Percentiles rank a stretch among this genome's conserved stretches.
These are phyloP conservation scores for Leptonema lineaticorne DNA, from an alignment of 1,140 invertebrate genomes.

Conservation along the genomic window DNA sequence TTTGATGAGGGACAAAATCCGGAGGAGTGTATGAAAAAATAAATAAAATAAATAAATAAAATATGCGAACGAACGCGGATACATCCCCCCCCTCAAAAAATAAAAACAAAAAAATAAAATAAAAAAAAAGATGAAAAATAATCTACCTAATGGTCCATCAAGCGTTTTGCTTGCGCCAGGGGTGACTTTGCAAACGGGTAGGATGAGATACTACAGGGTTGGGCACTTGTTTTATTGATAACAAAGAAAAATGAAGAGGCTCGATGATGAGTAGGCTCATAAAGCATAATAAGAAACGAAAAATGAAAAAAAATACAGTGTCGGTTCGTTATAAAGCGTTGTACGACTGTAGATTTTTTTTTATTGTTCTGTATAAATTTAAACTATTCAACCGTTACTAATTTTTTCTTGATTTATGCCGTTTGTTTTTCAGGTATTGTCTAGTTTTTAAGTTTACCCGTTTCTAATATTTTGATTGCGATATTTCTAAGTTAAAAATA, in stretches of 20 bases:
- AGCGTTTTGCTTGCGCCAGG: too few relatives aligned
- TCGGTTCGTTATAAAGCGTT: too few relatives aligned
- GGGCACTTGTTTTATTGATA: conserved; percentile 22
- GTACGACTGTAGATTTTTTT: too few relatives aligned
- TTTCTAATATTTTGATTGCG: too few relatives aligned
- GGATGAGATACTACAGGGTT: not conserved
- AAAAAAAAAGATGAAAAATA: conserved; percentile 2
- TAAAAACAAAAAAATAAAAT: not conserved
- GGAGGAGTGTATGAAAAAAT: not conserved
- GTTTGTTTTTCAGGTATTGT: too few relatives aligned
- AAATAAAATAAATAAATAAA: not conserved
- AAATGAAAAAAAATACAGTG: not conserved
- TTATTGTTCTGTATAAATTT: too few relatives aligned
- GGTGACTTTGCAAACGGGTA: not conserved
- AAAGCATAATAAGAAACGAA: not conserved
- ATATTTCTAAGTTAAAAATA: too few relatives aligned
- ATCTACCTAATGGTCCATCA: conserved; percentile 20
- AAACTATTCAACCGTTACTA: too few relatives aligned
- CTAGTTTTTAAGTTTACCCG: too few relatives aligned
- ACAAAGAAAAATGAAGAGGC: conserved; percentile 21
- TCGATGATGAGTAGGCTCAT: not conserved
- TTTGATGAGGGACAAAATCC: conserved; percentile 17
- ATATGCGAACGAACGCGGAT: too few relatives aligned
- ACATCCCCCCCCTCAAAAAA: too few relatives aligned
- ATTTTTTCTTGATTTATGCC: too few relatives aligned